phyloP scores from a whole-genome alignment of 2,888 invertebrate genomes.

The Lissonota sp. region DNA sequence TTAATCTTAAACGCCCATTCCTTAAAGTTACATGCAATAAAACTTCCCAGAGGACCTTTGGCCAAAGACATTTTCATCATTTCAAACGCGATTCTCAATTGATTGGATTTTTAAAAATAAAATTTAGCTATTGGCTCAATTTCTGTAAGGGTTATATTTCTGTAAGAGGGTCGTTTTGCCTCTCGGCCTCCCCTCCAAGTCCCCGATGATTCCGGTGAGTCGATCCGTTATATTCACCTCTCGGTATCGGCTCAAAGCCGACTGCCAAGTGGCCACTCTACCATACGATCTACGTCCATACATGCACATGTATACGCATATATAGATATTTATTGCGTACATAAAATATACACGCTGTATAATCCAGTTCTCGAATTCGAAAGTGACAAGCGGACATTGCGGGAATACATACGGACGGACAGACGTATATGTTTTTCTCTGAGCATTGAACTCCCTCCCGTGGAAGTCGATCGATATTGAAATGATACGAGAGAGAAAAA shows the following conservation, averaged over 20 bases:
- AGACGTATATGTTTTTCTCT: slow-evolving; percentile 29
- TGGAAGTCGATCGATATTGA: slow-evolving; percentile 28
- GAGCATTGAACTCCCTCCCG: slow-evolving; percentile 44
- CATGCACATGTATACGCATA: background rate
- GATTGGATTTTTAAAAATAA: no score
- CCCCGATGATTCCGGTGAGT: slow-evolving; percentile 35
- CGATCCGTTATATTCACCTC: slow-evolving; percentile 58
- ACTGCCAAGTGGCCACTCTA: slow-evolving; percentile 8
- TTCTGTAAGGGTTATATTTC: no score
- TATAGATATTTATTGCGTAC: slow-evolving; percentile 24
- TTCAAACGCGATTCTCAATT: no score
- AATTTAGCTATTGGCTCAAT: no score
- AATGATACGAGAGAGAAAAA: background rate
- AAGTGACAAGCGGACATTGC: slow-evolving; percentile 57
- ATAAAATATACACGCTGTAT: slow-evolving; percentile 31
- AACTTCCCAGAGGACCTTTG: no score
- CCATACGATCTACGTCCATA: slow-evolving; percentile 1
- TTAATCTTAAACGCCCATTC: no score
- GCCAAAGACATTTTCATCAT: no score
- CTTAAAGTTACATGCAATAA: no score
- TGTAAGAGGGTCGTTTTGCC: no score
- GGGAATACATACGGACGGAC: slow-evolving; percentile 46
- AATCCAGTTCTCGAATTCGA: slow-evolving; percentile 61
- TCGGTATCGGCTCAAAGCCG: slow-evolving; percentile 37
- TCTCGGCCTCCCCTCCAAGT: no score